Evolutionary conservation across 2,888 invertebrate species (phyloP), one percentile per base, ranked within the genome.

Genomic region (Nephrocerus scutellatus): DNA sequence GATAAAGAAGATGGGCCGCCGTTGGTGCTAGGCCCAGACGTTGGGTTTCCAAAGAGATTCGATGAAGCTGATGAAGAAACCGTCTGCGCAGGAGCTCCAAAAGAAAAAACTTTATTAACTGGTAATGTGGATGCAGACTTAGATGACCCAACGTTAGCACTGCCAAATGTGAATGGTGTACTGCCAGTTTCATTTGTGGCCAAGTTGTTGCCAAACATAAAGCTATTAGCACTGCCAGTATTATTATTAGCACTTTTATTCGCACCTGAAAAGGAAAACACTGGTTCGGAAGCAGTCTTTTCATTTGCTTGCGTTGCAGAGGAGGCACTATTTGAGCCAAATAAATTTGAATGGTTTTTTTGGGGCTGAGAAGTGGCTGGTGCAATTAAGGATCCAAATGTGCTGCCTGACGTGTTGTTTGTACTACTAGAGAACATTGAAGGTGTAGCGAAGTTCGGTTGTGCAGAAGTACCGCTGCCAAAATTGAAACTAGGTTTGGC

Each of bases 61-160:
- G 30, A 20, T 6, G 22, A 13, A 8, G 19, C 14, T n/a, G 16
- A 26, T 14, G 39, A 13, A 9, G 32, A 9, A 26, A n/a, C n/a
- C n/a, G n/a, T 15, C 10, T 10, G 14, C 5, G 33, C 18, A 10
- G 28, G 24, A 12, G 43, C 12, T 21, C 18, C 36, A 9, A 43
- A 7, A 7, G 36, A 19, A 8, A 40, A 45, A 37, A 49, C 46
- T 3, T 43, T 6, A 18, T 43, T 44, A 3, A 43, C n/a, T n/a
- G 38, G 21, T 10, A 32, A 13, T 20, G 35, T 16, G 22, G 28
- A 39, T 18, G 36, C 41, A 36, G 39, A 43, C 7, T 34, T 24
- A 5, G 34, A 8, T 3, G 41, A 4, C 9, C 34, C 25, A 7
- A 26, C 20, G 29, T 19, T 14, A 10, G 41, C 39, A 26, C 26